Evolutionary conservation across 2,113 vertebrate genomes (phyloP), one percentile per base, ranked within the genome.

Genomic region (Leptobrachium ailaonicum): DNA sequence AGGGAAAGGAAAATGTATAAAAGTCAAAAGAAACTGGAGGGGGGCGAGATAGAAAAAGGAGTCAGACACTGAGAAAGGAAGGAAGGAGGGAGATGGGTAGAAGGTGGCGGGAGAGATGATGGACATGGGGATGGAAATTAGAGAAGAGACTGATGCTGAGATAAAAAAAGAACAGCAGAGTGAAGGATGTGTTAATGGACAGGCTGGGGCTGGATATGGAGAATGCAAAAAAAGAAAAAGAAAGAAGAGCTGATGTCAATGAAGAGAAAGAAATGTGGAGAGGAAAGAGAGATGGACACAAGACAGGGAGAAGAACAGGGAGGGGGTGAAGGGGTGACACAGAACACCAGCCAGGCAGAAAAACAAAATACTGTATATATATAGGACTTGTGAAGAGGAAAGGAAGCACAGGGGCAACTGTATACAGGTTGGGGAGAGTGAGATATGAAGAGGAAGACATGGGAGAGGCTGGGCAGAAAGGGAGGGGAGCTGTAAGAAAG

Each of bases 361-460:
- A 53, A 58, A 44, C 41, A 71, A 10, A 2, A 69, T 5, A 44
- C 32, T 20, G 41, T 72, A 66, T 63, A 50, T 50, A 64, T 79
- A 72, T 40, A 64, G 44, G 14, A 50, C 43, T 64, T 10, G 43
- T 6, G 53, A 71, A 53, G 47, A 47, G 53, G 53, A 63, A 56
- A 72, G 4, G 4, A 78, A 62, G 64, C 10, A 41, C 71, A 45
- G 41, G 40, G 41, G 43, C 3, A 64, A 50, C 14, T 20, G n/a
- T 12, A 73, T 14, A 4, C 60, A 44, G 44, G 68, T 66, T 79
- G 40, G 77, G 6, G 58, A 79, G 69, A 71, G 47, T 72, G 58
- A 72, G 63, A 80, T 74, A 12, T 54, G 11, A 80, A 80, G 47
- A 72, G 75, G 43, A 68, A 62, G 70, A 80, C 70, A 73, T n/a